Conservation (phyloP, 2,888 invertebrate genomes). For the Acheta domesticus region DNA sequence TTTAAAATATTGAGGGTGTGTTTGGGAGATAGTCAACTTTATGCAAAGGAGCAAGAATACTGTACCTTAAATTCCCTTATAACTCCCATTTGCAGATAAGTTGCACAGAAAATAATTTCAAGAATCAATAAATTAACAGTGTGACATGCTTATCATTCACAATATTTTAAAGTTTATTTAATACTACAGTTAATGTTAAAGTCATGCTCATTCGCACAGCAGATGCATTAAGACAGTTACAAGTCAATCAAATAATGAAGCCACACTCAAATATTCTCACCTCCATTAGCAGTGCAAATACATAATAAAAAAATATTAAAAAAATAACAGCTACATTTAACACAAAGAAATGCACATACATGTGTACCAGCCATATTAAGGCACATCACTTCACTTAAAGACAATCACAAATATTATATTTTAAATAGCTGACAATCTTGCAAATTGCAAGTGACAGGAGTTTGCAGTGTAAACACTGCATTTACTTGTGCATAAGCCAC, state of each 20-base stretch:
- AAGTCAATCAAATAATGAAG: constrained; percentile 4
- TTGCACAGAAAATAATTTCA: constrained; percentile 18
- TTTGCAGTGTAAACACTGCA: not conserved
- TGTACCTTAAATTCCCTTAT: constrained; percentile 18
- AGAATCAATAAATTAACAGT: constrained; percentile 9
- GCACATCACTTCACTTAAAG: not conserved
- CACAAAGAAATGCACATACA: not conserved
- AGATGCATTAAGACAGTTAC: not conserved
- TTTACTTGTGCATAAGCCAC: constrained; percentile 18
- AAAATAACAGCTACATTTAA: not conserved
- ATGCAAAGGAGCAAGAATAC: constrained; percentile 18
- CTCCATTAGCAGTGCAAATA: not conserved
- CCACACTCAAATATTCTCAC: not conserved
- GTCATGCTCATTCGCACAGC: not conserved
- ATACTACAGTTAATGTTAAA: not conserved
- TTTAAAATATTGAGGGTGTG: not conserved
- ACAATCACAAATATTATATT: not conserved
- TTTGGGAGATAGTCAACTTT: constrained; percentile 5
- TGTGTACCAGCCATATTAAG: constrained; percentile 4
- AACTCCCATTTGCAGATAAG: constrained; percentile 3
- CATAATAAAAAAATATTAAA: not conserved
- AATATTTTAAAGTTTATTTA: not conserved
- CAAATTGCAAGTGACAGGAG: not conserved
- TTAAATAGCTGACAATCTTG: not conserved
- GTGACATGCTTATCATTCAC: not conserved